phyloP scores from a whole-genome alignment of 2,888 invertebrate genomes.

The Argyresthia goedartella region DNA sequence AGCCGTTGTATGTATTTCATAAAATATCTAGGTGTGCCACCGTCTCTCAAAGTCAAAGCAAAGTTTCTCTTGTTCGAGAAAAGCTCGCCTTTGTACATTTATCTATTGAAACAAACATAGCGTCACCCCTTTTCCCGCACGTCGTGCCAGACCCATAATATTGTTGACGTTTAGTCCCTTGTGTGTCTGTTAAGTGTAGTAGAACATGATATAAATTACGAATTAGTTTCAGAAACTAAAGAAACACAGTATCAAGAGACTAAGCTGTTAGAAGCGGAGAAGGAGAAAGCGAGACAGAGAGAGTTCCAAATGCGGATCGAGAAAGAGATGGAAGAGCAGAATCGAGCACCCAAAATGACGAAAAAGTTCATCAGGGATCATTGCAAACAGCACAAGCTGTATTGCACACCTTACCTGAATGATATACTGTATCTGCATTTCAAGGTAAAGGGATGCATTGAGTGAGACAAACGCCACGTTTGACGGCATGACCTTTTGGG shows the following conservation, averaged over 20 bases:
- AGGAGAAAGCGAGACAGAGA: conserved; percentile 30
- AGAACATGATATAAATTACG: background rate
- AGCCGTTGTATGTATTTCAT: no score
- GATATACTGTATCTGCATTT: conserved; percentile 95
- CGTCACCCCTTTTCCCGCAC: no score
- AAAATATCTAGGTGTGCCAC: no score
- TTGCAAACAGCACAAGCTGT: conserved; percentile 88
- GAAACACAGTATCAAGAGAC: conserved; percentile 22
- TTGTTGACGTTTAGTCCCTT: no score
- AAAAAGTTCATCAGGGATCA: conserved; percentile 83
- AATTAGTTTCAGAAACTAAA: conserved; percentile 5
- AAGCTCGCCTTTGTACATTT: no score
- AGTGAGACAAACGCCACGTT: background rate
- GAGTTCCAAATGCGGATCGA: conserved; percentile 40
- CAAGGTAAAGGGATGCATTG: conserved; percentile 73
- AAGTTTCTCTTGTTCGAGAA: no score
- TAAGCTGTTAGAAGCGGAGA: conserved; percentile 22
- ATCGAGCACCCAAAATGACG: conserved; percentile 75
- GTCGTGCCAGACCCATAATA: no score
- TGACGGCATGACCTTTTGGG: background rate
- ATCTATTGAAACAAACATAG: no score
- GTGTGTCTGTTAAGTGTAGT: no score
- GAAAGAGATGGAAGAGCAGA: conserved; percentile 46
- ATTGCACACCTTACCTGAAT: conserved; percentile 89
- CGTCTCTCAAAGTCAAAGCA: no score